Conservation (phyloP, 2,888 invertebrate genomes). For the Pseudoips prasinana region DNA sequence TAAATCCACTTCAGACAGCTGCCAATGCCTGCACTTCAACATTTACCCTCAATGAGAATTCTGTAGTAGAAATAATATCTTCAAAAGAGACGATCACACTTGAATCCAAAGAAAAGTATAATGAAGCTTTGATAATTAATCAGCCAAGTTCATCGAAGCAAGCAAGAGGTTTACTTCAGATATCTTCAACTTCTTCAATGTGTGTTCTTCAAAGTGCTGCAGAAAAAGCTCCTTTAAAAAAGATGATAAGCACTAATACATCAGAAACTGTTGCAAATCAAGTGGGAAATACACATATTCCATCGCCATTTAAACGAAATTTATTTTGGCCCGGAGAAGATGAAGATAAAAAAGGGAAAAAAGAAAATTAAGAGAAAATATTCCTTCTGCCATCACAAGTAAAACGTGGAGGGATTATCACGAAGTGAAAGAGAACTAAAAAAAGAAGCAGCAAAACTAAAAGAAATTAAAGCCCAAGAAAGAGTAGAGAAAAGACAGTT, state of each 20-base stretch:
- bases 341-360: slow-evolving; percentile 11
- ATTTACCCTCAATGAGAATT: slow-evolving; percentile 11
- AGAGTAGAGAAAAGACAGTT: slow-evolving; percentile 10
- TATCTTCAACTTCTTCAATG: slow-evolving; percentile 2
- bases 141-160: slow-evolving; percentile 4
- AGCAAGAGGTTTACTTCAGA: background rate
- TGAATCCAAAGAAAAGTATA: slow-evolving; percentile 6
- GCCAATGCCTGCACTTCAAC: slow-evolving; percentile 9
- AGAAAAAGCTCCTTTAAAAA: slow-evolving; percentile 6
- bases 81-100: slow-evolving; percentile 5
- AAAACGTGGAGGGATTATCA: slow-evolving; percentile 12
- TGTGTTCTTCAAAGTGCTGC: background rate
- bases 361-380: slow-evolving; percentile 6
- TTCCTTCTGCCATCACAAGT: slow-evolving; percentile 18
- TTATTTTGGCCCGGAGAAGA: slow-evolving; percentile 17
- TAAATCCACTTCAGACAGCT: slow-evolving; percentile 13
- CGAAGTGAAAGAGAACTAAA: slow-evolving; percentile 9
- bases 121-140: slow-evolving; percentile 4
- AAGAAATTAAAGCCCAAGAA: slow-evolving; percentile 13
- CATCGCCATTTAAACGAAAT: slow-evolving; percentile 19
- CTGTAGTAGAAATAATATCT: slow-evolving; percentile 8
- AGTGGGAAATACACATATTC: slow-evolving; percentile 1
- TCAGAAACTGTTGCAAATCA: background rate
- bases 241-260: slow-evolving; percentile 2
- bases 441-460: slow-evolving; percentile 5